Base-by-base conservation (phyloP, 2,113 vertebrate genomes). In the Arothron firmamentum region DNA sequence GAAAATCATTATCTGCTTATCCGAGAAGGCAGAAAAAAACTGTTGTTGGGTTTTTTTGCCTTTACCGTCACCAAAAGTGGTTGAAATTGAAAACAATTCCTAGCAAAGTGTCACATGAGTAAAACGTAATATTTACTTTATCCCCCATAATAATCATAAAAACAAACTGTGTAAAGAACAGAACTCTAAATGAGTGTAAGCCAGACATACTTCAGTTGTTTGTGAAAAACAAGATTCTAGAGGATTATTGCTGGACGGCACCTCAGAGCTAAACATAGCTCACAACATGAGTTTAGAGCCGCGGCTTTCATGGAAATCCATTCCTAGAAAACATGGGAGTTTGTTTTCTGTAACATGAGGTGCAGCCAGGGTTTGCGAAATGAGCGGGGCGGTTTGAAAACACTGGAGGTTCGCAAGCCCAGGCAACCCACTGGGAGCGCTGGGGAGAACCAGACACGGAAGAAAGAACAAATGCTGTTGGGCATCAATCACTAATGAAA, bases 291-390 rank as follows among this genome's bases (percentile, higher is more conserved):
- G 1, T 51, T 19, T 34, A 23, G 23, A 2, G 52, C 57, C 48
- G 70, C 18, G 52, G 47, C 61, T 72, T 79, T 68, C 28, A 1
- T 41, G 38, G 46, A 74, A 70, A 8, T 17, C 3, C 8, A 28
- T 85, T 89, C 80, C 66, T 73, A 59, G 78, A 85, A 88, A 72
- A n/a, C 38, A 14, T 43, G 23, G 5, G 43, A 13, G n/a, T 19
- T 18, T 82, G 66, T 78, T 86, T 80, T 62, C 67, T 77, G 62
- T 18, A 51, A 59, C 55, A 19, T 58, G 57, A 78, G 72, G 55
- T 50, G 52, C 13, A 31, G 42, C 49, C 41, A 45, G 13, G 45
- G 28, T 67, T 81, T 83, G 69, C 62, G 65, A 56, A 72, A 67
- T 16, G 67, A 62, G 16, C 64, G 12, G 17, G 57, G 28, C 18